Base-by-base conservation (phyloP, 2,888 invertebrate species). In the Erpobdella octoculata region DNA sequence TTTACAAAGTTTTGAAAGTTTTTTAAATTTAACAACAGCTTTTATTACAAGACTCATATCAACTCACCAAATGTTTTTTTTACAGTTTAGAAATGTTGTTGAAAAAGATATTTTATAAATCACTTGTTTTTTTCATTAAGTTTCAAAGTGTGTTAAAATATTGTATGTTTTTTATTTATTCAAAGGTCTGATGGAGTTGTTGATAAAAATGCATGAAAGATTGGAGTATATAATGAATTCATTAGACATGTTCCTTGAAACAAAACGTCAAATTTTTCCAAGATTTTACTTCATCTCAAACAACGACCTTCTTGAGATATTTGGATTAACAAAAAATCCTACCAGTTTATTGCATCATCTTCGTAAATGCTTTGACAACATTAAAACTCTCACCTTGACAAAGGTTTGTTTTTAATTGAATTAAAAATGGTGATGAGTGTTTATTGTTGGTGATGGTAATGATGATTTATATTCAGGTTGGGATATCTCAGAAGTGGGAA, bases 321-420 rank as follows among this genome's bases (percentile, higher is more conserved):
- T 93, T 73, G 92, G 91, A 0, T 91, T 92, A 81, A 89, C 91
- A 0, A 91, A 89, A 78, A 89, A 88, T 78, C 92, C 93, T 0
- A 89, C 90, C 78, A 84, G 89, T 61, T 88, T 93, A 72, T 92
- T 92, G 84, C 88, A 89, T 0, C 92, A 93, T 81, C 85, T 93
- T 72, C 92, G 91, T 80, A 93, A 93, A 80, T 86, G 92, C 46
- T 93, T 93, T 82, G 92, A 92, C 80, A 91, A 91, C 81, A 87
- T 93, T 38, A 89, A 88, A 73, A 78, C 79, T 21, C 78, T 84
- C 25, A 80, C 81, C 74, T 81, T 84, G 78, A 74, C 76, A 61
- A 83, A 82, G 79, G 82, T 83, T 36, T 12, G 35, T 36, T n/a
- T 67, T 12, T 53, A 6, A n/a, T 41, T 41, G 9, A 41, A 41